These are phyloP conservation scores for Schrankia costaestrigalis DNA, from an alignment of 2,888 invertebrate species.

Conservation along the genomic window DNA sequence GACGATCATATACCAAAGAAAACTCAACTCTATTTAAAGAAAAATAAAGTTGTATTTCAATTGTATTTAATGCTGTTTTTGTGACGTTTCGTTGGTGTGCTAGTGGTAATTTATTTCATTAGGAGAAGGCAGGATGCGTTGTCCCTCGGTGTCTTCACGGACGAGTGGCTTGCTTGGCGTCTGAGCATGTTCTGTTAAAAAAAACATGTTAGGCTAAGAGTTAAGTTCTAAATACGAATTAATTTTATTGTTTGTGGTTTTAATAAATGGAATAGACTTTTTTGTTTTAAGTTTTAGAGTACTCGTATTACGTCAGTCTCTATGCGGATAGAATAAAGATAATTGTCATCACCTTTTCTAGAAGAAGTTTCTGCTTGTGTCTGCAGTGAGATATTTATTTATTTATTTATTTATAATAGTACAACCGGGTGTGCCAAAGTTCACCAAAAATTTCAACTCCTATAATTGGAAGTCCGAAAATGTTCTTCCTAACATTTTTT, in stretches of 20 bases:
- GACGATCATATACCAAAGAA: constrained; percentile 13
- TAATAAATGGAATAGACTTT: no score
- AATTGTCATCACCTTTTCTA: no score
- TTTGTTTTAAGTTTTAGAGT: no score
- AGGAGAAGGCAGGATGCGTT: constrained; percentile 78
- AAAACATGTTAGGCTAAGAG: constrained; percentile 49
- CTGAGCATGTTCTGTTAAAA: constrained; percentile 67
- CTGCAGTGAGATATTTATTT: no score
- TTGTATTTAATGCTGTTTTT: constrained; percentile 17
- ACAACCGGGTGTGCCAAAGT: no score
- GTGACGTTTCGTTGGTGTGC: constrained; percentile 28
- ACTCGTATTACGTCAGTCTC: no score
- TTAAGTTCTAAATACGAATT: constrained; percentile 4
- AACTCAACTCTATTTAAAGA: constrained; percentile 10
- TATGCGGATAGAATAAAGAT: no score
- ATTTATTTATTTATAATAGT: no score
- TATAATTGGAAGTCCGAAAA: no score
- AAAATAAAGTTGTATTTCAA: constrained; percentile 20
- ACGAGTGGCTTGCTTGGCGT: constrained; percentile 58
- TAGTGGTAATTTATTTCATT: constrained; percentile 73
- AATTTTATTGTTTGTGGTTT: neutral
- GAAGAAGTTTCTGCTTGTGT: no score
- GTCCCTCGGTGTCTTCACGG: constrained; percentile 76
- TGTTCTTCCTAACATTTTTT: no score
- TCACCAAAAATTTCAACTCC: no score